Conservation (phyloP, 37 sponge, comb jelly and placozoan species). For the Petrosia ficiformis region DNA sequence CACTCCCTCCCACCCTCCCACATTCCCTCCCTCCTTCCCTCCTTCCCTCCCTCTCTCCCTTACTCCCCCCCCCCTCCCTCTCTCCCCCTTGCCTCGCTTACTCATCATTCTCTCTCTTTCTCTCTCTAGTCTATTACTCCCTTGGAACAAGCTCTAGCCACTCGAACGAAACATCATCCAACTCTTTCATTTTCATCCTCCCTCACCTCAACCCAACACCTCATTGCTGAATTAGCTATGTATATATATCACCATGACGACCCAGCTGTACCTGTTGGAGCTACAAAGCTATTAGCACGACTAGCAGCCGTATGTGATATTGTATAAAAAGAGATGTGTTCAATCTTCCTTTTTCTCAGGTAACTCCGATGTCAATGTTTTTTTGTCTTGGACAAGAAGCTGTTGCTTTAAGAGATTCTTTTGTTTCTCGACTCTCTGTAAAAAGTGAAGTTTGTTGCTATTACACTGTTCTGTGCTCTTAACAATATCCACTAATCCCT, state of each 20-base stretch:
- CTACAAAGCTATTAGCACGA: conserved; percentile 35
- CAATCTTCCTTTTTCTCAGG: no score
- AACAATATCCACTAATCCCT: no score
- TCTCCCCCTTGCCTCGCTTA: no score
- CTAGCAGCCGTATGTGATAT: conserved; percentile 15
- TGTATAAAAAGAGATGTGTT: no score
- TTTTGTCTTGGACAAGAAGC: conserved; percentile 67
- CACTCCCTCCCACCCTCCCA: no score
- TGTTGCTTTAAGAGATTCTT: conserved; percentile 53
- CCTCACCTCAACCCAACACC: conserved; percentile 17
- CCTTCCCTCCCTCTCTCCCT: no score
- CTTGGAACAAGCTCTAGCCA: conserved; percentile 57
- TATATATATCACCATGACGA: conserved; percentile 72
- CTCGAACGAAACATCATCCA: conserved; percentile 4
- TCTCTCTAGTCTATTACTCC: conserved; percentile 25
- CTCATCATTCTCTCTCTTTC: neutral
- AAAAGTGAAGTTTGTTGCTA: conserved; percentile 49
- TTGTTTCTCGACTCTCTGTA: conserved; percentile 45
- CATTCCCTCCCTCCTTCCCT: no score
- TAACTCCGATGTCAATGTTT: conserved; percentile 77
- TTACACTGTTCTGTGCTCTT: no score
- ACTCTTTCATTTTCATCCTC: neutral
- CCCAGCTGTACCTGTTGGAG: conserved; percentile 43
- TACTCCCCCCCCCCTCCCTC: no score
- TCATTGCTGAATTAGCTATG: conserved; percentile 56